Percentiles rank a stretch among this genome's conserved stretches.
phyloP scores from a whole-genome alignment of 2,888 invertebrate genomes.

The Zonitis immaculata region DNA sequence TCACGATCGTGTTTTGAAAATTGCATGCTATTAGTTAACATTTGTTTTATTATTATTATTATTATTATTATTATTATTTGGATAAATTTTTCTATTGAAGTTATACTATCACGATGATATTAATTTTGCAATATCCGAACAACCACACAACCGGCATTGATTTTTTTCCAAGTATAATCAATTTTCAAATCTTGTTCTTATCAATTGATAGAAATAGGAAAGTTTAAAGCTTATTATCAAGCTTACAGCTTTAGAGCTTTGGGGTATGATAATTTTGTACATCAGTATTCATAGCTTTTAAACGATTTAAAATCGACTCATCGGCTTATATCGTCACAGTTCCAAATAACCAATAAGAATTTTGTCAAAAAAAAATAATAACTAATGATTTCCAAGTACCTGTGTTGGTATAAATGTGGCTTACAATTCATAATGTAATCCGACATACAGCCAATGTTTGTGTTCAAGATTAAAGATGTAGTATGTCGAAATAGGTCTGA shows the following conservation, averaged over 20 bases:
- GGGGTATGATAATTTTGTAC: conserved; percentile 27
- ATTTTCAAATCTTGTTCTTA: too few species aligned
- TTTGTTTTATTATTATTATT: too few species aligned
- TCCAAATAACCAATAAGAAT: background rate
- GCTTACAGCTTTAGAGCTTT: conserved; percentile 21
- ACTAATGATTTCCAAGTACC: too few species aligned
- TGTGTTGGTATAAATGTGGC: background rate
- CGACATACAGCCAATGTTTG: conserved; percentile 11
- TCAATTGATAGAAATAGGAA: too few species aligned
- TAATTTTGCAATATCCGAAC: background rate
- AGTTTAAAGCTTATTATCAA: conserved; percentile 9
- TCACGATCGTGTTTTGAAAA: too few species aligned
- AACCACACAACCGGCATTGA: too few species aligned
- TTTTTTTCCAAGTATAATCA: too few species aligned
- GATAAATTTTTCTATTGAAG: too few species aligned
- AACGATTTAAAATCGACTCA: conserved; percentile 26
- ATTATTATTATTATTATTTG: too few species aligned
- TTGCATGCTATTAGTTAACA: too few species aligned
- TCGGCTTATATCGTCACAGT: conserved; percentile 21
- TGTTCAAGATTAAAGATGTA: conserved; percentile 10
- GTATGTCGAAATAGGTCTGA: conserved; percentile 10
- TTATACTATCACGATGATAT: background rate
- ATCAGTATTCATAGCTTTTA: conserved; percentile 33
- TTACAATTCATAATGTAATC: conserved; percentile 3
- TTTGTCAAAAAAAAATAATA: background rate